phyloP scores from a whole-genome alignment of 2,113 vertebrate genomes.

The Thalassoma bifasciatum region DNA sequence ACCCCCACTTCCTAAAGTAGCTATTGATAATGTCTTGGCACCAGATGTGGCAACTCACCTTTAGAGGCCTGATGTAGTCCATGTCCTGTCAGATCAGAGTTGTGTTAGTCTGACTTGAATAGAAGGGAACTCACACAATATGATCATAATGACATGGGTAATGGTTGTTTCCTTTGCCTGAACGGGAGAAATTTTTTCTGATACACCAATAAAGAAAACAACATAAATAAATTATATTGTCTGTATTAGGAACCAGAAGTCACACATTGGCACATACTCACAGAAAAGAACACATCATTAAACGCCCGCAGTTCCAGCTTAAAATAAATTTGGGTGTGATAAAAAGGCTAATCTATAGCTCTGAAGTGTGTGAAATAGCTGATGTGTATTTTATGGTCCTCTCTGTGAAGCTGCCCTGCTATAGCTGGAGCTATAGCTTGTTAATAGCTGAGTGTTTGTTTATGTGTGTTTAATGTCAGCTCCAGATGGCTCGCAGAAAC shows the following conservation, averaged over 20 bases:
- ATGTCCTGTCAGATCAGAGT: too few relatives aligned
- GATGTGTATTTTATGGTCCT: slow-evolving; percentile 28
- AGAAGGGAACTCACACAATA: too few relatives aligned
- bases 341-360: background rate
- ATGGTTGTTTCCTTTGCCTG: too few relatives aligned
- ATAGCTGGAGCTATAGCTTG: slow-evolving; percentile 40
- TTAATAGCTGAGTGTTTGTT: slow-evolving; percentile 52
- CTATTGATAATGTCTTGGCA: too few relatives aligned
- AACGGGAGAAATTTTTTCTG: too few relatives aligned
- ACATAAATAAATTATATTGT: background rate
- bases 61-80: too few relatives aligned
- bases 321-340: background rate
- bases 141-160: too few relatives aligned
- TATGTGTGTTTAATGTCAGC: slow-evolving; percentile 65
- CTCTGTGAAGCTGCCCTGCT: slow-evolving; percentile 37
- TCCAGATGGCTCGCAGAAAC: slow-evolving; percentile 66
- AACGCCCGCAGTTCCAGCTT: background rate
- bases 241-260: background rate
- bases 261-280: background rate
- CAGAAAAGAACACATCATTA: background rate
- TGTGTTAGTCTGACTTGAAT: too few relatives aligned
- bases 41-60: too few relatives aligned
- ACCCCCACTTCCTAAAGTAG: too few relatives aligned
- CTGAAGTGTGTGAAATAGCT: slow-evolving; percentile 7
- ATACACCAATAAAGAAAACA: background rate